Percentiles rank a stretch among this genome's conserved stretches.
Evolutionary conservation across 2,113 vertebrate genomes (phyloP).

Genomic region (Saccopteryx bilineata): DNA sequence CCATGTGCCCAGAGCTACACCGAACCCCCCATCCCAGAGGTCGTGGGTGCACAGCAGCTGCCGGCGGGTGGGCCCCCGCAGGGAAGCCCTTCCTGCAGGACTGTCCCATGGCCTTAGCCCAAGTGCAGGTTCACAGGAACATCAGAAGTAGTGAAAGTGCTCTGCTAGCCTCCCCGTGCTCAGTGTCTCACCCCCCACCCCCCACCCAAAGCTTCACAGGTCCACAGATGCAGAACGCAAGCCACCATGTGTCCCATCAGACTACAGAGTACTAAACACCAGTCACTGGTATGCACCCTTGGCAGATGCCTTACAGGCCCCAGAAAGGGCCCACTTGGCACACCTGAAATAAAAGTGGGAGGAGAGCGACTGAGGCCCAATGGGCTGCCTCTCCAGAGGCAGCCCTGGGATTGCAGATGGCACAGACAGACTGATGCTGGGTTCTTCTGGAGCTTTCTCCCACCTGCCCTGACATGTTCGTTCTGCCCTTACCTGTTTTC

Average conservation of each 20-base stretch:
- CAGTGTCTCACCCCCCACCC: no score
- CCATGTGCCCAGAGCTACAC: fast-evolving
- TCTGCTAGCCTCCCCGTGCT: not conserved
- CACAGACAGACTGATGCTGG: not conserved
- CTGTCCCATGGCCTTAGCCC: not conserved
- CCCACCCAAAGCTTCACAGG: not conserved
- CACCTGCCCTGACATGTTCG: not conserved
- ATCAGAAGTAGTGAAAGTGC: fast-evolving
- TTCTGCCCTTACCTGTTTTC: not conserved
- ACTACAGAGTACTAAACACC: not conserved
- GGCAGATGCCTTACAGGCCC: not conserved
- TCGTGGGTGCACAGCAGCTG: fast-evolving
- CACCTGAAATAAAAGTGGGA: no score
- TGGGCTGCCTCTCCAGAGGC: not conserved
- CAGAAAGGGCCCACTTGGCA: not conserved
- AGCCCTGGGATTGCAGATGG: not conserved
- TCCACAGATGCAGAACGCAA: not conserved
- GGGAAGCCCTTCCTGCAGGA: not conserved
- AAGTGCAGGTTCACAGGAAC: not conserved
- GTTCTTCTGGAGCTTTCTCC: not conserved
- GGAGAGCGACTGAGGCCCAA: no score
- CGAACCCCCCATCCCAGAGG: fast-evolving
- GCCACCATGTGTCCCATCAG: fast-evolving
- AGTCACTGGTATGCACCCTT: not conserved
- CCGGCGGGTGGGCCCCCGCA: not conserved